Evolutionary conservation across 2,113 vertebrate genomes (phyloP).

Genomic region (Cichladusa arquata): DNA sequence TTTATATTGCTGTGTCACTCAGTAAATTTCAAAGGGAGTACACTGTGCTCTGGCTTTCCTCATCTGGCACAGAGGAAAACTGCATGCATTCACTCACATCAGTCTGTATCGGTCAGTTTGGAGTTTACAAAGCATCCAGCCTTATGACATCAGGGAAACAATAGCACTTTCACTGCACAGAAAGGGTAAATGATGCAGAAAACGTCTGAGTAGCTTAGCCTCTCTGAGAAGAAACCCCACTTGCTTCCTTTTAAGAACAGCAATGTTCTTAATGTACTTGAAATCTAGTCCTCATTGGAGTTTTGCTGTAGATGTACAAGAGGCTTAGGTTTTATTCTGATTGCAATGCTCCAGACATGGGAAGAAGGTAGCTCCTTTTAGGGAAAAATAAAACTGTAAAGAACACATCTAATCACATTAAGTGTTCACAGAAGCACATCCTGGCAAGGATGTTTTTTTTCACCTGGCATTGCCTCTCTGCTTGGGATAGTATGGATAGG

Average conservation of each 20-base stretch:
- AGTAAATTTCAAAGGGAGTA: neutral
- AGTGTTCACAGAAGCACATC: neutral
- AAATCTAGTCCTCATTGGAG: neutral
- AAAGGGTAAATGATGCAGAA: neutral
- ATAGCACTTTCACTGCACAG: neutral
- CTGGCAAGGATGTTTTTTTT: neutral
- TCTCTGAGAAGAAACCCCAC: neutral
- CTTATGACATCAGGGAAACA: neutral
- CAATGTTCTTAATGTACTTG: too few relatives aligned
- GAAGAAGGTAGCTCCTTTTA: neutral
- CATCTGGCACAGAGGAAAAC: neutral
- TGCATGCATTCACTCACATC: neutral
- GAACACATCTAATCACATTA: neutral
- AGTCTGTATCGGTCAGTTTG: neutral
- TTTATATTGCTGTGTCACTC: neutral
- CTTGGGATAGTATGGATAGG: accelerated
- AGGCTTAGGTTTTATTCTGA: neutral
- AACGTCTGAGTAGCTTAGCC: neutral
- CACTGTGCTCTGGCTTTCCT: neutral
- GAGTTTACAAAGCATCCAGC: neutral
- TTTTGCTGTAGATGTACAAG: neutral
- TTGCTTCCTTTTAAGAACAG: neutral
- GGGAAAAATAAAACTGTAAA: neutral
- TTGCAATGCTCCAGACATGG: neutral
- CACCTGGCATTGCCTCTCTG: neutral